phyloP scores from a whole-genome alignment of 1,140 invertebrate species.

The Drosophila repleta region DNA sequence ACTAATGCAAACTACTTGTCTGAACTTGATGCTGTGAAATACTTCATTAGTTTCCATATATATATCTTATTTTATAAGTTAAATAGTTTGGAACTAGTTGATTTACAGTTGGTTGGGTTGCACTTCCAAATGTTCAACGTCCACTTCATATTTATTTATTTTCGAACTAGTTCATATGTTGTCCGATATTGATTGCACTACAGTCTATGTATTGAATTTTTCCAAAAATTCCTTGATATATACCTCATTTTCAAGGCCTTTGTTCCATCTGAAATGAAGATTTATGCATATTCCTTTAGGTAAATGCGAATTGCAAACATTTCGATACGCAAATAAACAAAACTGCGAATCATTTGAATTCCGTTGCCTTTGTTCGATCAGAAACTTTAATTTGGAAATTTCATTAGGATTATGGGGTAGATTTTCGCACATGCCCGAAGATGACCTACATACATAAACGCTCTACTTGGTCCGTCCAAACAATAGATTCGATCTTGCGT shows the following conservation, averaged over 20 bases:
- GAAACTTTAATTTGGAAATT: slow-evolving; percentile 53
- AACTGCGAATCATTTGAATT: slow-evolving; percentile 53
- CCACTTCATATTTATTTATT: background rate
- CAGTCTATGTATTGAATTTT: background rate
- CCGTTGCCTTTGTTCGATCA: slow-evolving; percentile 36
- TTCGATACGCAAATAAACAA: slow-evolving; percentile 78
- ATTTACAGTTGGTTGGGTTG: too few species aligned
- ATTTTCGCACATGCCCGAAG: slow-evolving; percentile 66
- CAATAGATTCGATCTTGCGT: slow-evolving; percentile 47
- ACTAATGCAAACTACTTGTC: slow-evolving; percentile 7
- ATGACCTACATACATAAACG: slow-evolving; percentile 46
- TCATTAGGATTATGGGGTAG: slow-evolving; percentile 69
- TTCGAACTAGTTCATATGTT: background rate
- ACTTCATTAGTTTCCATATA: too few species aligned
- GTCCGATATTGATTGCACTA: background rate
- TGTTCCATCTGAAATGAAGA: slow-evolving; percentile 33
- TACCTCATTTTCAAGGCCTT: background rate
- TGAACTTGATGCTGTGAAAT: too few species aligned
- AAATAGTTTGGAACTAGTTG: too few species aligned
- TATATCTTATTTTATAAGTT: too few species aligned
- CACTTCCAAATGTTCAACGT: too few species aligned
- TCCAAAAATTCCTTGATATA: background rate
- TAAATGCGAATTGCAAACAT: slow-evolving; percentile 34
- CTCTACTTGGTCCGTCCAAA: slow-evolving; percentile 50
- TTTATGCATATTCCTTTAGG: slow-evolving; percentile 52